Conservation (phyloP, 1,140 invertebrate genomes). For the Eueides isabella region DNA sequence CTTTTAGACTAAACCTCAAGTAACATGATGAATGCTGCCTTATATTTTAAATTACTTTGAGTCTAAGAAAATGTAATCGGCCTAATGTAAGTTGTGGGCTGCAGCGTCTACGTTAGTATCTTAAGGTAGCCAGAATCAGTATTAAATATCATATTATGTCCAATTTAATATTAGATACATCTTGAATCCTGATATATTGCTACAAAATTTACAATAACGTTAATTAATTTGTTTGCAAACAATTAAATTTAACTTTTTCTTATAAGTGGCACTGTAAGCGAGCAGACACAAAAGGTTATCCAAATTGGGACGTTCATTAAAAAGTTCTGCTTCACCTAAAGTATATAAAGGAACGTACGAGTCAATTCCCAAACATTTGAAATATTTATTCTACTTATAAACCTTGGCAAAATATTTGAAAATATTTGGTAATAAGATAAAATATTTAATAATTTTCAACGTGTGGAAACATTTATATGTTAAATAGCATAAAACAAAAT, state of each 20-base stretch:
- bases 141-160: background rate
- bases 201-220: background rate
- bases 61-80: slow-evolving; percentile 27
- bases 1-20: slow-evolving; percentile 3
- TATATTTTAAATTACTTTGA: slow-evolving; percentile 4
- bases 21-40: slow-evolving; percentile 4
- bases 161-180: background rate
- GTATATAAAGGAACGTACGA: slow-evolving; percentile 43
- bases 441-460: no score
- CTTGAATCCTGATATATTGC: background rate
- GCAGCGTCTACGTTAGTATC: background rate
- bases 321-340: slow-evolving; percentile 42
- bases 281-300: slow-evolving; percentile 43
- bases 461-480: no score
- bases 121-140: background rate
- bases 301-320: slow-evolving; percentile 45
- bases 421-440: no score
- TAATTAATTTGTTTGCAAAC: slow-evolving; percentile 37
- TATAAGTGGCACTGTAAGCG: slow-evolving; percentile 35
- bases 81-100: slow-evolving; percentile 22
- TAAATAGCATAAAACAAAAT: no score
- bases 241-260: slow-evolving; percentile 41
- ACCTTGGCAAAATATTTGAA: background rate
- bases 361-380: slow-evolving; percentile 24
- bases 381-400: background rate